These are phyloP conservation scores for Uria lomvia DNA, from an alignment of 2,113 vertebrate genomes.

Conservation along the genomic window DNA sequence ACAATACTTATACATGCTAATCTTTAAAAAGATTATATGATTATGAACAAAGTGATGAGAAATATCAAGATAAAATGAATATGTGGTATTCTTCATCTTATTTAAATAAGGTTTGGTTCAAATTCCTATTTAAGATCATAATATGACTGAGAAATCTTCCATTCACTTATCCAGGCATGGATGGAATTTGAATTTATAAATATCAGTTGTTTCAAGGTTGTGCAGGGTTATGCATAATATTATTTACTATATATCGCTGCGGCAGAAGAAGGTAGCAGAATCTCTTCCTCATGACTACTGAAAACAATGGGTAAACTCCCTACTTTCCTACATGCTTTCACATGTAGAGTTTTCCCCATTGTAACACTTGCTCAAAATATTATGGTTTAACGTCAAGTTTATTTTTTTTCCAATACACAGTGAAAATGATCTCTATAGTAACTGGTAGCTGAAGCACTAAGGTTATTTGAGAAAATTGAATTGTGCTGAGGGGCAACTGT, in stretches of 20 bases:
- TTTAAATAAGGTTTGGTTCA: background rate
- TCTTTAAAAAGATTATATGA: background rate
- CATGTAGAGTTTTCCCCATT: background rate
- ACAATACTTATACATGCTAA: background rate
- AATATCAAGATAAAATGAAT: constrained; percentile 8
- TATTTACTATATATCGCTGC: background rate
- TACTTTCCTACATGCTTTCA: background rate
- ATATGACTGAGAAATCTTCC: background rate
- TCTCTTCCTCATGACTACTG: background rate
- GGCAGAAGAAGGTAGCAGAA: background rate
- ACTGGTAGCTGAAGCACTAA: background rate
- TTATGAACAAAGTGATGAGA: background rate
- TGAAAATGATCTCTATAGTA: background rate
- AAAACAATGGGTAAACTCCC: background rate
- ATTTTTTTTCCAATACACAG: background rate
- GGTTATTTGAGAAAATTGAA: constrained; percentile 39
- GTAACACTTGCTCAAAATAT: background rate
- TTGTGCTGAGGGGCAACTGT: constrained; percentile 12
- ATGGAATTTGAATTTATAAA: background rate
- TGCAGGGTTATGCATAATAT: background rate
- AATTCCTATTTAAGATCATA: background rate
- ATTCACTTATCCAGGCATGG: background rate
- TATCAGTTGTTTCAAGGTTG: background rate
- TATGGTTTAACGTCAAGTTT: background rate
- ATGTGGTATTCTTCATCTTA: background rate